Conservation (phyloP, 2,797 vertebrate genomes). For the Acridotheres tristis region DNA sequence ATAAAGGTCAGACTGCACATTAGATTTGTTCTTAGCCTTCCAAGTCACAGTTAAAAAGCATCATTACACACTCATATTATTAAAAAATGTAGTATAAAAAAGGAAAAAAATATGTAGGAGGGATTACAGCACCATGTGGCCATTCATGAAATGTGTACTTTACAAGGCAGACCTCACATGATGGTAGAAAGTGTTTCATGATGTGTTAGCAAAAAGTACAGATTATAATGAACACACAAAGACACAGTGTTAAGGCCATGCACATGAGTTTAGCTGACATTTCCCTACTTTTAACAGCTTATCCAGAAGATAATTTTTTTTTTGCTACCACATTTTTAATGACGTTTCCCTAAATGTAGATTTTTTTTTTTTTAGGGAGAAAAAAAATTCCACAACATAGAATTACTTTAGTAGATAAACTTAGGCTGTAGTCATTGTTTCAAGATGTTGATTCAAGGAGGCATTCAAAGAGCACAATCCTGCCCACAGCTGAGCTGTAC, state of each 20-base stretch:
- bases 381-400: neutral
- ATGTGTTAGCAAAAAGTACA: conserved; percentile 42
- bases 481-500: neutral
- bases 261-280: neutral
- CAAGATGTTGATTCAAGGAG: neutral
- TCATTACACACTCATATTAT: conserved; percentile 6
- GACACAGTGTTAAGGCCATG: conserved; percentile 8
- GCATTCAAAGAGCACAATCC: neutral
- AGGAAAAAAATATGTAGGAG: conserved; percentile 25
- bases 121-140: conserved; percentile 50
- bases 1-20: neutral
- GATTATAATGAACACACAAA: conserved; percentile 50
- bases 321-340: neutral
- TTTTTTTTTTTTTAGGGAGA: neutral
- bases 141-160: conserved; percentile 57
- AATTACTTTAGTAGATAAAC: neutral
- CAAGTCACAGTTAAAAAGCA: conserved; percentile 9
- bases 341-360: neutral
- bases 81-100: conserved; percentile 5
- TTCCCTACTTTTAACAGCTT: conserved; percentile 26
- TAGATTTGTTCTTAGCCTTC: neutral
- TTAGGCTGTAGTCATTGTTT: neutral
- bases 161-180: conserved; percentile 56
- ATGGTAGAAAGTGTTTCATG: conserved; percentile 53
- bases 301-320: neutral